Evolutionary conservation across 2,113 vertebrate species (phyloP).

Genomic region (Cnemophilus loriae): DNA sequence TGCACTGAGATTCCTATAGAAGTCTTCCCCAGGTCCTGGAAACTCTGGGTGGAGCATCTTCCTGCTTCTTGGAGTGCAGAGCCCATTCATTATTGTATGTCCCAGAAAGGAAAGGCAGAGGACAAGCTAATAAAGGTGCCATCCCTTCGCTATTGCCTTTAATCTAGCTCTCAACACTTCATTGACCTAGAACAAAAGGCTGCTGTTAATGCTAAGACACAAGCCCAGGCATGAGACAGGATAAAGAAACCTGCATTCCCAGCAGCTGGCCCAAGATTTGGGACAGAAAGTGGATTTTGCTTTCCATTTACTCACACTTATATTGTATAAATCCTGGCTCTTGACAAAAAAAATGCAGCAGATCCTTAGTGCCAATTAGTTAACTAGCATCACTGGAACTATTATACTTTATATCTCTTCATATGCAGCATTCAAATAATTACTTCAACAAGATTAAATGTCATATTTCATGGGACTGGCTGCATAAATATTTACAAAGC

Average conservation of each 20-base stretch:
- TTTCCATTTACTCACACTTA: not conserved
- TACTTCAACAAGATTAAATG: conserved; percentile 21
- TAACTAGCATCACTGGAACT: not conserved
- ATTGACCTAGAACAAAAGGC: not conserved
- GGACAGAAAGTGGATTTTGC: not conserved
- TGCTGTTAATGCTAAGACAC: not conserved
- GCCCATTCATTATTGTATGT: not conserved
- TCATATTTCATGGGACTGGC: not conserved
- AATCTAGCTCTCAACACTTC: not conserved
- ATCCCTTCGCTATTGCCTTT: not conserved
- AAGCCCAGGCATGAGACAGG: not conserved
- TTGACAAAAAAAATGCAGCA: not conserved
- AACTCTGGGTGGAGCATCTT: not conserved
- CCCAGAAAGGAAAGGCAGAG: not conserved
- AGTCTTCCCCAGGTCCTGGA: not conserved
- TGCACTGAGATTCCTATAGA: not conserved
- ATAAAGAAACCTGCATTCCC: not conserved
- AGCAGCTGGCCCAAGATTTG: not conserved
- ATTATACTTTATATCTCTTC: not conserved
- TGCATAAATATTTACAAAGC: conserved; percentile 5
- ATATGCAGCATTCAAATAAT: not conserved
- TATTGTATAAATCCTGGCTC: not conserved
- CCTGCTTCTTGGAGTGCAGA: not conserved
- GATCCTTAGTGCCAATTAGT: not conserved
- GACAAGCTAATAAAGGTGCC: not conserved